phyloP scores from a whole-genome alignment of 1,140 invertebrate species.

The Mamestra configurata region DNA sequence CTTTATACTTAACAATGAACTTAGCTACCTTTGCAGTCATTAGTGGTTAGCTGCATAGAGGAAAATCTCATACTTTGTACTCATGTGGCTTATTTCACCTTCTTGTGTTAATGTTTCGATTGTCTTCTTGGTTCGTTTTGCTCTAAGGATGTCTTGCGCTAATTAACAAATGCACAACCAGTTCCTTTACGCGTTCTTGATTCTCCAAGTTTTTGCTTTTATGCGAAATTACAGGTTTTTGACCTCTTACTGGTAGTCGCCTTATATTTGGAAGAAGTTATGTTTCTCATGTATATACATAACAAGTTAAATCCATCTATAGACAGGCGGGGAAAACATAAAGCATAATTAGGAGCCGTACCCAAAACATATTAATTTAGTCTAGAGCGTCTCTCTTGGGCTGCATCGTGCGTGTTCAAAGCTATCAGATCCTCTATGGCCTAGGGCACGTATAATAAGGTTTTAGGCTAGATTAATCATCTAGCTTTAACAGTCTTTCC shows the following conservation, averaged over 20 bases:
- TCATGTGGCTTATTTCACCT: background rate
- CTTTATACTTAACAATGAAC: constrained; percentile 15
- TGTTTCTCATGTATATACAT: background rate
- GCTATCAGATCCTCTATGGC: too few species aligned
- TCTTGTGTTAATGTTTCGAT: background rate
- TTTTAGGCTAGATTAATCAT: too few species aligned
- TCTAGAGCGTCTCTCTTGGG: too few species aligned
- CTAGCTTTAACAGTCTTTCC: too few species aligned
- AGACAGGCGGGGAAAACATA: too few species aligned
- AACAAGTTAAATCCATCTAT: too few species aligned
- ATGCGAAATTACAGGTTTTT: background rate
- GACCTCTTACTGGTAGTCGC: background rate
- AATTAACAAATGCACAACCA: constrained; percentile 25
- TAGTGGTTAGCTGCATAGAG: too few species aligned
- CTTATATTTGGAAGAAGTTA: background rate
- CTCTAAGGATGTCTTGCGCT: constrained; percentile 27
- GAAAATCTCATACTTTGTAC: background rate
- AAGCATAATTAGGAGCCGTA: too few species aligned
- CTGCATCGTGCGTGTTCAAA: too few species aligned
- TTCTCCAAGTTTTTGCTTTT: background rate
- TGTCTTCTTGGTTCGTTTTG: background rate
- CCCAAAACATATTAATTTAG: too few species aligned
- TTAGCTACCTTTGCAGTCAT: background rate
- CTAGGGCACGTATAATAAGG: too few species aligned
- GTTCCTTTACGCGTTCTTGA: constrained; percentile 24